Evolutionary conservation across 2,797 vertebrate genomes (phyloP), one percentile per base, ranked within the genome.

Genomic region (Syngnathus acus): DNA sequence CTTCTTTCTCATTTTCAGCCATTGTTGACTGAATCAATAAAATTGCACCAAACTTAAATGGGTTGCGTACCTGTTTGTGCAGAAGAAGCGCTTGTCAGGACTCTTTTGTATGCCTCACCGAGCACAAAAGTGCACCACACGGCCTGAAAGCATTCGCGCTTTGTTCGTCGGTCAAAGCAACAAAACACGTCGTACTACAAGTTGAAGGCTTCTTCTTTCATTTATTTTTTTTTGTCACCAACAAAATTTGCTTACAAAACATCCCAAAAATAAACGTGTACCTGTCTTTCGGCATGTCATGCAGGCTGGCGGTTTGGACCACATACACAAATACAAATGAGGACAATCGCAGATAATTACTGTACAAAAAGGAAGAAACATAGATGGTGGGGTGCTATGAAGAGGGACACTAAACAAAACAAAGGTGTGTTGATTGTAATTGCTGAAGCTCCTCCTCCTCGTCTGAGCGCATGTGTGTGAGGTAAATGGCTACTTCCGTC

Each of bases 211-310:
- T 16, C 82, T 73, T 77, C 75, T 72, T 79, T 82, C 84, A 58
- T 72, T 82, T 80, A 85, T 87, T 88, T 79, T 82, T 81, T 86
- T 88, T 88, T 79, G 64, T 76, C 89, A 90, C 88, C 87, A 88
- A 88, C 84, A 87, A 84, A 76, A 60, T 84, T 82, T 81, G 84
- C 76, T 90, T 90, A 89, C 86, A 91, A 92, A 91, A 84, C 89
- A 85, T 42, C 21, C 84, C 62, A 84, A 89, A 62, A 91, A 85
- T 80, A 89, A 87, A 86, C 80, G 83, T 92, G 93, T 93, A 92
- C 90, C 92, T 70, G 87, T 92, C 94, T 93, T 95, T 94, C 94
- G 92, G 21, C 89, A 89, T 92, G 91, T 92, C 82, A 90, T 89
- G 92, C 93, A 91, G 90, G 83, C 93, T 92, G 91, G 84, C 84